Base-by-base conservation (phyloP, 2,113 vertebrate genomes). In the Scolopax mira region DNA sequence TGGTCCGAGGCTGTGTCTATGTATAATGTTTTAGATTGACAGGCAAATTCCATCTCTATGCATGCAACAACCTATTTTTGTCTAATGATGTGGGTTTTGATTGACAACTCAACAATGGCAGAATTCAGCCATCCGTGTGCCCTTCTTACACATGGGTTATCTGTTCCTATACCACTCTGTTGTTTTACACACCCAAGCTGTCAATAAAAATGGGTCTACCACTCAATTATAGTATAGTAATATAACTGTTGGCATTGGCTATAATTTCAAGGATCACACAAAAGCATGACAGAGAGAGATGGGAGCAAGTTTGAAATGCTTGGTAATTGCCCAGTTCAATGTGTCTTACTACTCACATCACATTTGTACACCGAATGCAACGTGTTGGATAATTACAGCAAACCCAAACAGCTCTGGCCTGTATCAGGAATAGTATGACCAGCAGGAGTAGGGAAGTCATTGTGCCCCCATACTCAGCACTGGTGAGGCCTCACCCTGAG, bases 21-120 rank as follows among this genome's bases (percentile, higher is more conserved):
- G 65, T 85, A 25, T 24, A 91, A 82, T 39, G 30, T 7, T 55
- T 58, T 13, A 77, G 95, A 93, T 51, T 95, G 94, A 91, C 92
- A 94, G 91, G 18, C 31, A 33, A 49, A 33, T 35, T 64, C 69
- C 82, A 65, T 72, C 44, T 88, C 51, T 13, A 7, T 61, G 79
- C 62, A 85, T 90, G 42, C 52, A 75, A 49, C 33, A 52, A 42
- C 57, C 52, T 94, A 89, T 92, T 93, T 91, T 69, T 70, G 71
- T 79, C 85, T 95, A 88, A 88, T 85, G 83, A 94, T 39, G 79
- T 91, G 83, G 79, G 67, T 42, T 95, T 95, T 92, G 90, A 96
- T 87, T 89, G 93, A 66, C 88, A 94, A 24, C 58, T 65, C 51
- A 33, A 93, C 89, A 95, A 90, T 78, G 74, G 72, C 44, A 82